Conservation (phyloP, 2,888 invertebrate species). For the Chloroclystis v-ata region DNA sequence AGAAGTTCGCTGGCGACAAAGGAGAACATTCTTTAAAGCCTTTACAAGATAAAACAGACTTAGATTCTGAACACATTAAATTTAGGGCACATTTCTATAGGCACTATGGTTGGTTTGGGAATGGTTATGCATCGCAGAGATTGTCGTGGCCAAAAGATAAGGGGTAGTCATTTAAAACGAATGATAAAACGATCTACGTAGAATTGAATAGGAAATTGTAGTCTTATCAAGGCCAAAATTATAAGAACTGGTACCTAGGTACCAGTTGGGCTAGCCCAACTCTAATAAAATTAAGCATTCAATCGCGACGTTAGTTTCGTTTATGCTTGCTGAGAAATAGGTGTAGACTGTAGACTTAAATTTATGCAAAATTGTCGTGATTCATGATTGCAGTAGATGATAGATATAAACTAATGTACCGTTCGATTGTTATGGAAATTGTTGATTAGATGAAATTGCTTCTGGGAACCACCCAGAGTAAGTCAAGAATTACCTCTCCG, state of each 20-base stretch:
- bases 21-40: constrained; percentile 28
- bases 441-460: constrained; percentile 36
- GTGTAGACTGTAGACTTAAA: constrained; percentile 8
- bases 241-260: constrained; percentile 3
- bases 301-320: constrained; percentile 7
- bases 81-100: constrained; percentile 5
- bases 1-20: constrained; percentile 36
- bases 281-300: constrained; percentile 7
- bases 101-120: not conserved
- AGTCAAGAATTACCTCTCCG: constrained; percentile 57
- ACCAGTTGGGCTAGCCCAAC: no score
- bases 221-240: constrained; percentile 11
- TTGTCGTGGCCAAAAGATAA: not conserved
- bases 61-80: constrained; percentile 14
- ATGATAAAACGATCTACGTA: not conserved
- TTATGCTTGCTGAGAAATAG: constrained; percentile 10
- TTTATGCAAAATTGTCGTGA: constrained; percentile 17
- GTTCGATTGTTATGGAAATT: constrained; percentile 36
- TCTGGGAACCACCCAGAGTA: constrained; percentile 56
- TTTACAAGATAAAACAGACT: constrained; percentile 18
- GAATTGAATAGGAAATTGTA: constrained; percentile 6
- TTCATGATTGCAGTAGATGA: constrained; percentile 22
- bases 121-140: not conserved
- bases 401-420: constrained; percentile 18
- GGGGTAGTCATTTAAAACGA: not conserved